Conservation (phyloP, 1,140 invertebrate genomes). For the Eueides isabella region DNA sequence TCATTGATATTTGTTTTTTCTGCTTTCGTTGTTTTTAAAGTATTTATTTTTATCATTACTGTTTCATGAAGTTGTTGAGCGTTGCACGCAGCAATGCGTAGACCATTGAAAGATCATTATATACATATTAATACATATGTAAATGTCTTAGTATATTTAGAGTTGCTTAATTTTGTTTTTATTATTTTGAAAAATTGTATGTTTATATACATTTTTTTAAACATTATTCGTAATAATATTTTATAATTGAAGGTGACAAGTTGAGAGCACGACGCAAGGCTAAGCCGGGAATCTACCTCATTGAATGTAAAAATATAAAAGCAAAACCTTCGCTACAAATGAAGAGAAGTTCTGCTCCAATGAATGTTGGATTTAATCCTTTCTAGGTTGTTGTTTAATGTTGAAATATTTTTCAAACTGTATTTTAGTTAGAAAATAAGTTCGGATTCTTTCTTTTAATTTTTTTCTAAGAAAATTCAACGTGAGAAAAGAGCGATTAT, state of each 20-base stretch:
- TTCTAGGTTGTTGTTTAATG: background rate
- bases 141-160: too few relatives aligned
- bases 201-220: too few relatives aligned
- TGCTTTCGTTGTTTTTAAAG: too few relatives aligned
- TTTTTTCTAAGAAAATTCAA: too few relatives aligned
- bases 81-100: too few relatives aligned
- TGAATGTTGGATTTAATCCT: slow-evolving; percentile 12
- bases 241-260: slow-evolving; percentile 3
- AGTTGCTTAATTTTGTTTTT: background rate
- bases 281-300: slow-evolving; percentile 1
- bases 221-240: background rate
- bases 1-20: too few relatives aligned
- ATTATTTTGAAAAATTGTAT: background rate
- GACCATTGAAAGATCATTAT: too few relatives aligned
- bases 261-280: background rate
- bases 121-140: too few relatives aligned
- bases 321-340: slow-evolving; percentile 5
- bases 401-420: background rate
- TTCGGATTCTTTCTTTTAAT: too few relatives aligned
- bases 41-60: too few relatives aligned
- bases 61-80: too few relatives aligned
- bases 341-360: slow-evolving; percentile 11
- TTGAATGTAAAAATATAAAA: slow-evolving; percentile 14
- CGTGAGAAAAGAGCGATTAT: too few relatives aligned
- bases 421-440: background rate